These are phyloP conservation scores for Limnephilus auricula DNA, from an alignment of 2,888 invertebrate genomes.

Conservation along the genomic window DNA sequence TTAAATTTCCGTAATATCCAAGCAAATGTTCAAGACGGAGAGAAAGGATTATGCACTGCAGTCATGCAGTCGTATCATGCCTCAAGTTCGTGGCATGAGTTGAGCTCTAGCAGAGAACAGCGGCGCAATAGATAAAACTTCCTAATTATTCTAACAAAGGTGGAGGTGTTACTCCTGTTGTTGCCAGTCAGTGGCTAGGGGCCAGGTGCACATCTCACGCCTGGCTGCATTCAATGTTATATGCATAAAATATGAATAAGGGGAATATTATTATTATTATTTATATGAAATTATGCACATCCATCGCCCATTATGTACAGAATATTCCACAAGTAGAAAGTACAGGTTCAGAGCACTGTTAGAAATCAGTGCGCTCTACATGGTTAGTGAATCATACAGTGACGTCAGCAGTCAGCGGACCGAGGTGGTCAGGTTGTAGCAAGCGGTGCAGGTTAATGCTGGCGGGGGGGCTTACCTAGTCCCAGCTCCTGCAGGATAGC, in stretches of 20 bases:
- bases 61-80: neutral
- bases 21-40: neutral
- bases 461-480: slow-evolving; percentile 42
- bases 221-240: neutral
- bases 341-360: slow-evolving; percentile 2
- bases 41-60: neutral
- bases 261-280: neutral
- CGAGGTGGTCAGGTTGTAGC: neutral
- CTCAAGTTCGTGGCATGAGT: neutral
- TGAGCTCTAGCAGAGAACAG: neutral
- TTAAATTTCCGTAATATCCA: neutral
- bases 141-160: neutral
- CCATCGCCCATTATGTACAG: neutral
- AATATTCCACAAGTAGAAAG: neutral
- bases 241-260: neutral
- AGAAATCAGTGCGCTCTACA: neutral
- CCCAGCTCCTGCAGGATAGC: slow-evolving; percentile 42
- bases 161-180: neutral
- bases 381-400: slow-evolving; percentile 22
- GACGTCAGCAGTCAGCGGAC: slow-evolving; percentile 13
- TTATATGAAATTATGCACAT: neutral
- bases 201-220: neutral
- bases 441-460: neutral
- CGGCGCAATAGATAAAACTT: neutral
- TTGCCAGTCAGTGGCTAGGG: neutral